Conservation (phyloP, 2,888 invertebrate genomes). For the Leptogaster cylindrica region DNA sequence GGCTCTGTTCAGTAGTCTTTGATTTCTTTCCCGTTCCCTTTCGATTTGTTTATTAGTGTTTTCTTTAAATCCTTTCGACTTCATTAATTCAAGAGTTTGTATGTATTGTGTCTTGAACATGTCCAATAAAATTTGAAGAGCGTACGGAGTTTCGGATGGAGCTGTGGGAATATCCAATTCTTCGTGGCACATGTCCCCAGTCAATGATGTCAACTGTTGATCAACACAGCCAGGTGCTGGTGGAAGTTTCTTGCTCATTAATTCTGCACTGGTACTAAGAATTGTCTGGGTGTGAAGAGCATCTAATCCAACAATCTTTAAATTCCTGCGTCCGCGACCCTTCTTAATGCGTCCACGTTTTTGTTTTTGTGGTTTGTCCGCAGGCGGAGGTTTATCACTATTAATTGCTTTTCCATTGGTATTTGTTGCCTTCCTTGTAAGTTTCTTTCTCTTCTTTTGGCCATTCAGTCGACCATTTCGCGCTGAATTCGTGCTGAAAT, state of each 20-base stretch:
- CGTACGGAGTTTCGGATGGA: constrained; percentile 81
- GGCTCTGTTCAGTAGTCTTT: constrained; percentile 80
- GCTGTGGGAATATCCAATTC: constrained; percentile 83
- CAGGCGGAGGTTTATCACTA: constrained; percentile 50
- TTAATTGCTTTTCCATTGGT: constrained; percentile 49
- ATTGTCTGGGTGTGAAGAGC: constrained; percentile 87
- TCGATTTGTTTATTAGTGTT: constrained; percentile 79
- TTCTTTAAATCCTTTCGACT: constrained; percentile 75
- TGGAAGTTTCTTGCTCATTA: constrained; percentile 74
- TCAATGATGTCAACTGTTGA: constrained; percentile 83
- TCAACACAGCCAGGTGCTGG: constrained; percentile 92
- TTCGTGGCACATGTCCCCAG: constrained; percentile 75
- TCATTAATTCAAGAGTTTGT: constrained; percentile 83
- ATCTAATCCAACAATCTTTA: constrained; percentile 86
- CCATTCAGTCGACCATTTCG: constrained; percentile 51
- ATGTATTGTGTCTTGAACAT: constrained; percentile 85
- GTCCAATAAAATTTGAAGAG: constrained; percentile 85
- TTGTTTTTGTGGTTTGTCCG: constrained; percentile 46
- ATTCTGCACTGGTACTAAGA: constrained; percentile 81
- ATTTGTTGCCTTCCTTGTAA: constrained; percentile 60
- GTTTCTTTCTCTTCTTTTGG: constrained; percentile 60
- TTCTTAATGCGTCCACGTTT: constrained; percentile 69
- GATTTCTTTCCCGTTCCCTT: constrained; percentile 83
- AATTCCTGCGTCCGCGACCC: constrained; percentile 70
- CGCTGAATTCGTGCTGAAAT: constrained; percentile 55